Conservation (phyloP, 2,113 vertebrate genomes). For the Odontophorus gujanensis region DNA sequence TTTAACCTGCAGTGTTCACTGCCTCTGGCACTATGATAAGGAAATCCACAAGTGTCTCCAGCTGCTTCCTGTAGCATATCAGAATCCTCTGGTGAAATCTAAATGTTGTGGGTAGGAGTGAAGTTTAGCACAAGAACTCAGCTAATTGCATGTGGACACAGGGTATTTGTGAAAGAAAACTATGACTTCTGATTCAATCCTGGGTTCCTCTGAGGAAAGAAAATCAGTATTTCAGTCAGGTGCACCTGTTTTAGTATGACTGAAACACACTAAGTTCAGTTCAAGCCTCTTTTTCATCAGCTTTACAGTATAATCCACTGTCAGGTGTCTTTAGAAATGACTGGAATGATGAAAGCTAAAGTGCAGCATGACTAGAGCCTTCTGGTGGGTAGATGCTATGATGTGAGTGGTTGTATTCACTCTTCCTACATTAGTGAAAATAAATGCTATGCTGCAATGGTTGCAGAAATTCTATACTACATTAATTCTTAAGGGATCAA, state of each 20-base stretch:
- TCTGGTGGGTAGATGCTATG: not conserved
- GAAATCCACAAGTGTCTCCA: not conserved
- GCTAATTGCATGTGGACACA: not conserved
- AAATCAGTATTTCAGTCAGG: not conserved
- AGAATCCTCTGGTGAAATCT: not conserved
- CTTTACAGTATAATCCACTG: not conserved
- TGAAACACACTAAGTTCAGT: not conserved
- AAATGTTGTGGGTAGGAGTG: not conserved
- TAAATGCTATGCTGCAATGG: not conserved
- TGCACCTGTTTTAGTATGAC: not conserved
- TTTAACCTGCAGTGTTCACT: fast-evolving
- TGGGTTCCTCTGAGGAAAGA: not conserved
- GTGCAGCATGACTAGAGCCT: not conserved
- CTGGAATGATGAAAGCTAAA: not conserved
- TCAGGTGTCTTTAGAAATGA: conserved; percentile 12
- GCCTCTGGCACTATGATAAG: not conserved
- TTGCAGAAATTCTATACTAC: not conserved
- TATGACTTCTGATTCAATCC: not conserved
- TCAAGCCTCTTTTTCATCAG: not conserved
- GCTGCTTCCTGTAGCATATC: not conserved
- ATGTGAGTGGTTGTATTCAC: not conserved
- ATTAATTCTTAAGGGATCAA: not conserved
- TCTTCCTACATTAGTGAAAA: not conserved
- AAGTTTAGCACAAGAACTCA: not conserved
- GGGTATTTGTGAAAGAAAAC: not conserved